Base-by-base conservation (phyloP, 1,140 invertebrate species). In the Drosophila persimilis region DNA sequence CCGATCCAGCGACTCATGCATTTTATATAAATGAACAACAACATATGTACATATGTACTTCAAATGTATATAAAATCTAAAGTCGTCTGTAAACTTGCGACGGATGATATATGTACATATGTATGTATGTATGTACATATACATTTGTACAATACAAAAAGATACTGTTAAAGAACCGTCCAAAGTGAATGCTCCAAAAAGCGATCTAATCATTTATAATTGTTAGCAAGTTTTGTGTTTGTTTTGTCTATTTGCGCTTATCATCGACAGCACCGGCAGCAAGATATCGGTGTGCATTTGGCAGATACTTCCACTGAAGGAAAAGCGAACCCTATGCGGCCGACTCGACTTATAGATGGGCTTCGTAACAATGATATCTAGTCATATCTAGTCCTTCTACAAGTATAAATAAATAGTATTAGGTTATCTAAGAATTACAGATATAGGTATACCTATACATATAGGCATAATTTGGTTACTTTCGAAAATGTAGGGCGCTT, bases 141-240 rank as follows among this genome's bases (percentile, higher is more conserved):
- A 3, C 47, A 9, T 13, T 51, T 52, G 59, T 58, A 46, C 54
- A 52, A 51, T 41, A 44, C 26, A 63, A 39, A 57, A 79, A 81
- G 79, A 69, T 79, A 88, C 84, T 79, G 83, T 88, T 88, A 83
- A 70, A 83, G 66, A 79, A 73, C 83, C 72, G 74, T 58, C 69
- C 71, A 61, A 81, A 79, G 78, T 83, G 78, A 83, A 88, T 88
- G 83, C 83, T 88, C 72, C 75, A 88, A 88, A 88, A 88, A 88
- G 78, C 83, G 83, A 88, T 88, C 71, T 88, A 88, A 88, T 88
- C 83, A 83, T 88, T 88, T 88, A 88, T 88, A 88, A 88, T 88
- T 88, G 83, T 76, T 88, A 83, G 83, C 83, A 80, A 75, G 57
- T 88, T 69, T 47, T 88, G 74, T 88, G 78, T 83, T 88, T 79